Conservation (phyloP, 2,888 invertebrate genomes). For the Maniola hyperantus region DNA sequence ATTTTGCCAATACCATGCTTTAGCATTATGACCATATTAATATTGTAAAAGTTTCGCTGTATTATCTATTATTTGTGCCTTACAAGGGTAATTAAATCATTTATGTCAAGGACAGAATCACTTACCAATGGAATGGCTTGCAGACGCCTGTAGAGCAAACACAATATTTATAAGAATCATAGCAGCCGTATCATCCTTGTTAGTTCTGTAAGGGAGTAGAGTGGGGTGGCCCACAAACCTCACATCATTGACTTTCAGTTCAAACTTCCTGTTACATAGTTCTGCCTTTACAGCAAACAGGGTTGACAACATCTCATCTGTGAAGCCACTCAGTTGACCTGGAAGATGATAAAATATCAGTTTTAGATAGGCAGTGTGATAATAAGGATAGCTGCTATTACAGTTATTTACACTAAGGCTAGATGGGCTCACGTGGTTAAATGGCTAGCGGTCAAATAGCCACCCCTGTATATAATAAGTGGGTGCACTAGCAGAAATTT, state of each 20-base stretch:
- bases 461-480: too few relatives aligned
- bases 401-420: too few relatives aligned
- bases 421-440: too few relatives aligned
- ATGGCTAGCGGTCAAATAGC: too few relatives aligned
- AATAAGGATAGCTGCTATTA: too few relatives aligned
- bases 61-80: too few relatives aligned
- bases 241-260: conserved; percentile 97
- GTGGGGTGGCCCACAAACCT: conserved; percentile 98
- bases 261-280: conserved; percentile 95
- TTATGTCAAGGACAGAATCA: neutral
- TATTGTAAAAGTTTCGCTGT: too few relatives aligned
- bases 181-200: conserved; percentile 86
- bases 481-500: too few relatives aligned
- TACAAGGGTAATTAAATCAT: neutral
- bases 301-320: conserved; percentile 93
- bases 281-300: conserved; percentile 95
- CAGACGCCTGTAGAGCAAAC: conserved; percentile 94
- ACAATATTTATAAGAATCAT: conserved; percentile 93
- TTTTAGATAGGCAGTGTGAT: neutral
- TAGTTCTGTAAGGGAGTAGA: conserved; percentile 86
- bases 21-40: too few relatives aligned
- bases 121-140: conserved; percentile 93
- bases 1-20: too few relatives aligned
- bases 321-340: conserved; percentile 87
- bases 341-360: conserved; percentile 22